A percentile compares a stretch with the other conserved stretches of the same genome.
Evolutionary conservation across 2,888 invertebrate species (phyloP).

Genomic region (Parnassius mnemosyne): DNA sequence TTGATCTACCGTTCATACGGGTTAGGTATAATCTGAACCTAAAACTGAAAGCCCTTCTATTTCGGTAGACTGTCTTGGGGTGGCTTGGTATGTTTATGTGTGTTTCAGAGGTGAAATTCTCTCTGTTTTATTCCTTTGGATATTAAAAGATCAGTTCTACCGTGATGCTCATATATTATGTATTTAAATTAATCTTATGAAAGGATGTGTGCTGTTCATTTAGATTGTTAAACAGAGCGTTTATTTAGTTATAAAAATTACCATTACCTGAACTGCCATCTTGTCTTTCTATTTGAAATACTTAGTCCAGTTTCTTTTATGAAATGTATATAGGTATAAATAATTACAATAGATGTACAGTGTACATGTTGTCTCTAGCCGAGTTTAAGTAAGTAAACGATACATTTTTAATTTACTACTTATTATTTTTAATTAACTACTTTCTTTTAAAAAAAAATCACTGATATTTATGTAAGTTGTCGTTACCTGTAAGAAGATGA

Average conservation of each 20-base stretch:
- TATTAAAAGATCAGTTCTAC: slow-evolving; percentile 14
- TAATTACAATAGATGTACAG: too few species aligned
- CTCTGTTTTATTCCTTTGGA: slow-evolving; percentile 17
- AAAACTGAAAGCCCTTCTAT: slow-evolving; percentile 56
- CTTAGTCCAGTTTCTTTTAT: too few species aligned
- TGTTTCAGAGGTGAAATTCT: slow-evolving; percentile 9
- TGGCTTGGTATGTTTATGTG: slow-evolving; percentile 33
- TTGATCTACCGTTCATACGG: slow-evolving; percentile 56
- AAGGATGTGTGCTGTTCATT: slow-evolving; percentile 1
- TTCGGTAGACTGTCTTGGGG: slow-evolving; percentile 58
- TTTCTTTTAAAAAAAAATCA: too few species aligned
- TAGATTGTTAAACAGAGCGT: neutral
- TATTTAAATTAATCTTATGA: neutral
- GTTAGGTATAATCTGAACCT: slow-evolving; percentile 44
- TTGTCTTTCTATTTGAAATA: too few species aligned
- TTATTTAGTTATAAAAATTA: neutral
- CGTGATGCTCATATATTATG: slow-evolving; percentile 4
- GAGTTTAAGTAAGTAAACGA: too few species aligned
- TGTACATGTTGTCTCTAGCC: too few species aligned
- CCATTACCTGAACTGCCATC: too few species aligned
- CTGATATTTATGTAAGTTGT: too few species aligned
- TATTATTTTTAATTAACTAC: too few species aligned
- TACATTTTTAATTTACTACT: too few species aligned
- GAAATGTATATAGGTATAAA: too few species aligned
- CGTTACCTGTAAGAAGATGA: too few species aligned